Evolutionary conservation across 1,140 invertebrate genomes (phyloP), one percentile per base, ranked within the genome.

Genomic region (Philaenus spumarius): DNA sequence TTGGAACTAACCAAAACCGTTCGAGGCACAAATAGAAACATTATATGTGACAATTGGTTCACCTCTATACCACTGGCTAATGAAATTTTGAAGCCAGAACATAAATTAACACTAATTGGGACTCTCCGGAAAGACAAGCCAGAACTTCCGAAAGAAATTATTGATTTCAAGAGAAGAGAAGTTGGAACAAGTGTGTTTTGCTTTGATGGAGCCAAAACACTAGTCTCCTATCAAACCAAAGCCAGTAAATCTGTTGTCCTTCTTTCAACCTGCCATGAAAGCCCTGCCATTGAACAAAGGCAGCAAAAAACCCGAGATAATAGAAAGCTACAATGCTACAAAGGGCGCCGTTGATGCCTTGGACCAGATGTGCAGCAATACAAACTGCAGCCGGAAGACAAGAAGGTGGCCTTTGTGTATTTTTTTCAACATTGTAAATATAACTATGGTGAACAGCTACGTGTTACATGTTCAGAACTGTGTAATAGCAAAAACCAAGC

Each of bases 31-130:
- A 68, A 69, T 26, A 62, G 66, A 58, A 68, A 67, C 40, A 43
- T 70, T 11, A 68, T 69, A n/a, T 63, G 63, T 59, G 71, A 70
- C 47, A 70, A 71, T 63, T 72, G 67, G 66, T 72, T 71, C 56
- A 64, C 66, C 22, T 65, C 63, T 14, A 58, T 68, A 12, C 55
- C 65, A 45, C 58, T 71, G 12, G 59, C 66, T 11, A 51, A 66
- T 56, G 56, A 47, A 5, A 55, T 69, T 52, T 19, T 59, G n/a
- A 53, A 64, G 47, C 50, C 58, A 42, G 37, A 58, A 23, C 61
- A 67, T 50, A 59, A 64, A 20, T 37, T 71, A 3, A 70, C 64
- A 43, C 34, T 66, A 20, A 63, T 67, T n/a, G 68, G 66, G 26
- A 71, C 68, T n/a, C 57, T 71, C 6, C 24, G 68, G 58, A 69